Conservation (phyloP, 2,797 vertebrate genomes). For the Tadarida brasiliensis region DNA sequence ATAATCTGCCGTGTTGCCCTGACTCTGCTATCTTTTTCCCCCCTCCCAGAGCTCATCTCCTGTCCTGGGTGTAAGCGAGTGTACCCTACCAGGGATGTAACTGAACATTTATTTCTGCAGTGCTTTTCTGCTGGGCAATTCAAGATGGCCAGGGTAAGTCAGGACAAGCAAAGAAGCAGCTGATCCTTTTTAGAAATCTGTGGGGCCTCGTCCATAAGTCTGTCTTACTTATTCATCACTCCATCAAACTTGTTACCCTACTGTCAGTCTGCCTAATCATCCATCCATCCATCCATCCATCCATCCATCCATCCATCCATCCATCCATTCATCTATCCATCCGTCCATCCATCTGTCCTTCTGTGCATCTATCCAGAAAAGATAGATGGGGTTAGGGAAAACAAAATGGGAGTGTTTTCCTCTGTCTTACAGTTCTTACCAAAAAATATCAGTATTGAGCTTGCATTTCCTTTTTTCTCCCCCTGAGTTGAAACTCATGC, state of each 20-base stretch:
- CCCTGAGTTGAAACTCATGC: not conserved
- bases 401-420: not conserved
- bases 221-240: not conserved
- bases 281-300: not conserved
- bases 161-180: slow-evolving; percentile 41
- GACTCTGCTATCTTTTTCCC: slow-evolving; percentile 47
- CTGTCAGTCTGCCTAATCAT: not conserved
- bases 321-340: no score
- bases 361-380: slow-evolving; percentile 11
- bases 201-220: not conserved
- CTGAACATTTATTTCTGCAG: slow-evolving; percentile 85
- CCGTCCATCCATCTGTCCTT: not conserved
- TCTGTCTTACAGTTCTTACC: slow-evolving; percentile 1
- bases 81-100: slow-evolving; percentile 87
- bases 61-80: slow-evolving; percentile 83
- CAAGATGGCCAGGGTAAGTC: slow-evolving; percentile 90
- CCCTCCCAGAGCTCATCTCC: slow-evolving; percentile 84
- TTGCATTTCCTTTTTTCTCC: not conserved
- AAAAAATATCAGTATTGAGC: slow-evolving; percentile 13
- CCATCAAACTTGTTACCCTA: not conserved
- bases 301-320: no score
- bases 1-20: slow-evolving; percentile 58
- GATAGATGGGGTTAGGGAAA: slow-evolving; percentile 1
- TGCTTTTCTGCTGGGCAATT: slow-evolving; percentile 72
- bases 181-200: slow-evolving; percentile 27